phyloP scores from a whole-genome alignment of 2,797 vertebrate genomes.

The Denticeps clupeoides region DNA sequence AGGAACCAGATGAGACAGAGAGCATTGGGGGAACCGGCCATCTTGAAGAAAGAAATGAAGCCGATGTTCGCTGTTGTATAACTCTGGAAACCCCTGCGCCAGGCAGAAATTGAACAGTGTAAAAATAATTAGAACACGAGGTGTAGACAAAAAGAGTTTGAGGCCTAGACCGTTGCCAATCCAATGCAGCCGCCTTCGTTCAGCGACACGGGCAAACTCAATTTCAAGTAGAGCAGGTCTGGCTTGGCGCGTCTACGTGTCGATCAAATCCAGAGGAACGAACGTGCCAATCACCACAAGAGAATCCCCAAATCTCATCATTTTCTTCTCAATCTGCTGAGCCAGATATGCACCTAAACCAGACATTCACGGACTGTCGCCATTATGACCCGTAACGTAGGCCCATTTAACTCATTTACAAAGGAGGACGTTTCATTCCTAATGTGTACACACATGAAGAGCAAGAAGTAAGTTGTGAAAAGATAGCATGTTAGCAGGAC shows the following conservation, averaged over 20 bases:
- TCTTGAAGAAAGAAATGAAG: constrained; percentile 31
- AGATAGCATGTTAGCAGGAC: too few relatives aligned
- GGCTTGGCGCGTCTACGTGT: not conserved
- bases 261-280: not conserved
- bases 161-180: constrained; percentile 29
- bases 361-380: too few relatives aligned
- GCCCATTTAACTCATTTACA: too few relatives aligned
- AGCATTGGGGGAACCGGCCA: constrained; percentile 20
- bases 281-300: too few relatives aligned
- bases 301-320: too few relatives aligned
- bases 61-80: constrained; percentile 35
- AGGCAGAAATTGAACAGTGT: constrained; percentile 30
- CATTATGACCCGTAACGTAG: too few relatives aligned
- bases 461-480: too few relatives aligned
- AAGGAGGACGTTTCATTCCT: too few relatives aligned
- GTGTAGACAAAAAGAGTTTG: constrained; percentile 30
- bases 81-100: constrained; percentile 28
- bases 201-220: constrained; percentile 21
- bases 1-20: constrained; percentile 12
- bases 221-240: constrained; percentile 29
- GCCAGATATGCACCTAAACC: too few relatives aligned
- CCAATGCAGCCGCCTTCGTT: constrained; percentile 20
- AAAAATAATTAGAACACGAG: constrained; percentile 42
- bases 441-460: too few relatives aligned
- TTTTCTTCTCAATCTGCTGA: too few relatives aligned